These are phyloP conservation scores for Molorchus minor DNA, from an alignment of 2,888 invertebrate genomes.

Conservation along the genomic window DNA sequence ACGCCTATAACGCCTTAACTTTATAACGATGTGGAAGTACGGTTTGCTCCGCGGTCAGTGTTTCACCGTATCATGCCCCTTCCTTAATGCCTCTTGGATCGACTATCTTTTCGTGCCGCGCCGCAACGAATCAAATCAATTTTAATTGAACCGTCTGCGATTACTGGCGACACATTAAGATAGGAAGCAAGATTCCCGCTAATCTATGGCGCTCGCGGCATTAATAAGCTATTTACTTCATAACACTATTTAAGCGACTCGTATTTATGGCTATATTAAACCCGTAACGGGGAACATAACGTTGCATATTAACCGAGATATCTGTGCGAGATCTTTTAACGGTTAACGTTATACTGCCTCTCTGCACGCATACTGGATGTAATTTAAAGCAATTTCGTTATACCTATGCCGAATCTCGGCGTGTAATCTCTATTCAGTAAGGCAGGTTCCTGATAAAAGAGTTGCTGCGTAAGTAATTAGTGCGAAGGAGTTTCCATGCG, in stretches of 20 bases:
- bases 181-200: constrained; percentile 10
- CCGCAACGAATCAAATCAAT: no score
- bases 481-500: no score
- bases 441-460: background rate
- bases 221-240: constrained; percentile 15
- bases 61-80: no score
- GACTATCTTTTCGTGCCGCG: no score
- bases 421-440: background rate
- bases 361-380: constrained; percentile 33
- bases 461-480: background rate
- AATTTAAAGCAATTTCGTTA: constrained; percentile 35
- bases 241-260: constrained; percentile 20
- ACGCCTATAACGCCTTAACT: no score
- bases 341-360: constrained; percentile 34
- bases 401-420: background rate
- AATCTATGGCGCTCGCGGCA: constrained; percentile 7
- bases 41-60: no score
- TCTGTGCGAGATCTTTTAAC: constrained; percentile 38
- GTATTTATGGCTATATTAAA: constrained; percentile 20
- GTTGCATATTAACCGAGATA: constrained; percentile 33
- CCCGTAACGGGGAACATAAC: constrained; percentile 25
- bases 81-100: no score
- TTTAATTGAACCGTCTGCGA: background rate
- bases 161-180: constrained; percentile 7
- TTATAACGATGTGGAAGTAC: no score